Percentiles rank a stretch among this genome's conserved stretches.
These are phyloP conservation scores for Smutsia temminckii DNA, from an alignment of 2,797 vertebrate species.

Conservation along the genomic window DNA sequence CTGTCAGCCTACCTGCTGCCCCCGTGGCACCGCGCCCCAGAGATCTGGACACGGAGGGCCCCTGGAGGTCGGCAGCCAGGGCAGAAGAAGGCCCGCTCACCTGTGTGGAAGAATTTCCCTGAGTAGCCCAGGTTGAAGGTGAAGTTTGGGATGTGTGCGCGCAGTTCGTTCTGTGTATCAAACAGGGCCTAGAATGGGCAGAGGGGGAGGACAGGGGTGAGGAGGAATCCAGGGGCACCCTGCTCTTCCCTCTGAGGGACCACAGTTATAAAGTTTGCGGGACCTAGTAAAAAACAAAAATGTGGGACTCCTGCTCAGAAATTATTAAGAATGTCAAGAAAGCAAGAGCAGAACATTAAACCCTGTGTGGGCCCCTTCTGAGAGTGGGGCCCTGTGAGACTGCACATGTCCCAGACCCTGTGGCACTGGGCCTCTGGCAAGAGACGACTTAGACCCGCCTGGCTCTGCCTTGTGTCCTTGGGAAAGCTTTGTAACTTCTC, in stretches of 20 bases:
- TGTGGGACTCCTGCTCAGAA: neutral
- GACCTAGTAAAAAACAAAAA: neutral
- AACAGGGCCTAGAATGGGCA: constrained; percentile 90
- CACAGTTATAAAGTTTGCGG: neutral
- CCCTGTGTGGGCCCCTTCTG: accelerated
- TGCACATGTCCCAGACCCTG: neutral
- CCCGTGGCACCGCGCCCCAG: accelerated
- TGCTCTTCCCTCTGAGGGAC: neutral
- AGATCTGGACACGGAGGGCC: neutral
- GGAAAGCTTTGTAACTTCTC: neutral
- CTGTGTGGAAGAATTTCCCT: constrained; percentile 99
- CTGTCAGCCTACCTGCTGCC: neutral
- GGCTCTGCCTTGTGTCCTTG: neutral
- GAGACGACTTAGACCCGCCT: neutral
- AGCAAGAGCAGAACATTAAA: neutral
- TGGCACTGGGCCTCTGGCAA: neutral
- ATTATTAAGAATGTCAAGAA: neutral
- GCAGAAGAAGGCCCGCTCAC: constrained; percentile 82
- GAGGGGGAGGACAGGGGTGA: neutral
- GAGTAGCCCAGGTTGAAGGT: constrained; percentile 99
- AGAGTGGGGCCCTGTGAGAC: no score
- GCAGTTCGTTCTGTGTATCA: constrained; percentile 94
- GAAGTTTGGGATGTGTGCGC: constrained; percentile 96
- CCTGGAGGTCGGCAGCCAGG: neutral
- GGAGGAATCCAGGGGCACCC: neutral